These are phyloP conservation scores for Oreocharis arfaki DNA, from an alignment of 2,113 vertebrate species.

Conservation along the genomic window DNA sequence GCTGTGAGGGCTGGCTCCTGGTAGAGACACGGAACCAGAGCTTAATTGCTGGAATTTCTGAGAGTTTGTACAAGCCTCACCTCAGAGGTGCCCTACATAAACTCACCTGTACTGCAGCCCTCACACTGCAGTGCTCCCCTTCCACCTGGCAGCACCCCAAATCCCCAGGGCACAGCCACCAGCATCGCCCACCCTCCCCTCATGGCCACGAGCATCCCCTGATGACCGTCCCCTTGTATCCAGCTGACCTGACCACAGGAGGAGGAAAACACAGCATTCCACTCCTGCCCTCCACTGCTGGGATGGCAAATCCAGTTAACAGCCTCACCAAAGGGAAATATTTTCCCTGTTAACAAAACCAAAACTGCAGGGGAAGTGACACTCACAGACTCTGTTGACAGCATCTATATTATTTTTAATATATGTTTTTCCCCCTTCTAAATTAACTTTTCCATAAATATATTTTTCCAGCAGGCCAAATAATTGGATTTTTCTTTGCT, in stretches of 20 bases:
- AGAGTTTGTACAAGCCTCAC: background rate
- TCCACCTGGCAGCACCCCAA: background rate
- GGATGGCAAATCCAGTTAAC: background rate
- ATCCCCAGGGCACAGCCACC: background rate
- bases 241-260: background rate
- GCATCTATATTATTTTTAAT: conserved; percentile 20
- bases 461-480: conserved; percentile 64
- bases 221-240: accelerated
- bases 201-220: background rate
- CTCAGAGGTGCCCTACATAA: background rate
- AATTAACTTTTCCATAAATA: conserved; percentile 73
- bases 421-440: background rate
- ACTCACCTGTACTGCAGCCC: background rate
- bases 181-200: background rate
- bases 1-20: background rate
- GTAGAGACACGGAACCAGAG: background rate
- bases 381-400: background rate
- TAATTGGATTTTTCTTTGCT: conserved; percentile 80
- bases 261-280: background rate
- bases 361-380: background rate
- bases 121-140: background rate
- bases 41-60: background rate
- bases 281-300: background rate
- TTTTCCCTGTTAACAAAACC: background rate
- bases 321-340: background rate